Conservation (phyloP, 2,113 vertebrate genomes). For the Suncus etruscus region DNA sequence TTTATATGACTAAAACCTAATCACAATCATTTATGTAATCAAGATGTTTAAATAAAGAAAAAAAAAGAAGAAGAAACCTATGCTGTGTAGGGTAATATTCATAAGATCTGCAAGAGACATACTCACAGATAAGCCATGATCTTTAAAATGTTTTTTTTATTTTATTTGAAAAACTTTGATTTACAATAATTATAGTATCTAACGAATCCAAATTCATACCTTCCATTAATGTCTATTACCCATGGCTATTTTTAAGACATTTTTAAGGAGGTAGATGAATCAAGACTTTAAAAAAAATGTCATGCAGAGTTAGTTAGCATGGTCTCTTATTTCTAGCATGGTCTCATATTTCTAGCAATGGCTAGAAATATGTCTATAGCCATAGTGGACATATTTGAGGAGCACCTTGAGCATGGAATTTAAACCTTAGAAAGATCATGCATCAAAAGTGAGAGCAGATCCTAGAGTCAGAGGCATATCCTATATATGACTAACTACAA, state of each 20-base stretch:
- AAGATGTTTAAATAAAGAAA: no score
- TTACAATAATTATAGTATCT: no score
- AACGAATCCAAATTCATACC: no score
- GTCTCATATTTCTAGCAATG: no score
- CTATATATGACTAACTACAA: neutral
- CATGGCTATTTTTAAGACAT: no score
- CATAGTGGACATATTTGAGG: neutral
- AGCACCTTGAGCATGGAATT: neutral
- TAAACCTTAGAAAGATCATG: neutral
- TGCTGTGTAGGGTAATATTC: neutral
- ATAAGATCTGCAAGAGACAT: neutral
- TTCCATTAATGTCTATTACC: no score
- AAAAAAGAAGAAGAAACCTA: no score
- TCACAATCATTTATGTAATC: no score
- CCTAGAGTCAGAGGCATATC: neutral
- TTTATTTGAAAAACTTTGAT: neutral
- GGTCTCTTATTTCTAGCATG: no score
- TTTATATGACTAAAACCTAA: no score
- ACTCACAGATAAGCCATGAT: neutral
- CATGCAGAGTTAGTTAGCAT: neutral
- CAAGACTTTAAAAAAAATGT: neutral
- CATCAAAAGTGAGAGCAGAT: neutral
- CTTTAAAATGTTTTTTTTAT: neutral
- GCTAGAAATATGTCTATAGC: no score
- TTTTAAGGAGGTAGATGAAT: neutral